These are phyloP conservation scores for Harpegnathos saltator DNA, from an alignment of 1,140 invertebrate genomes.

Conservation along the genomic window DNA sequence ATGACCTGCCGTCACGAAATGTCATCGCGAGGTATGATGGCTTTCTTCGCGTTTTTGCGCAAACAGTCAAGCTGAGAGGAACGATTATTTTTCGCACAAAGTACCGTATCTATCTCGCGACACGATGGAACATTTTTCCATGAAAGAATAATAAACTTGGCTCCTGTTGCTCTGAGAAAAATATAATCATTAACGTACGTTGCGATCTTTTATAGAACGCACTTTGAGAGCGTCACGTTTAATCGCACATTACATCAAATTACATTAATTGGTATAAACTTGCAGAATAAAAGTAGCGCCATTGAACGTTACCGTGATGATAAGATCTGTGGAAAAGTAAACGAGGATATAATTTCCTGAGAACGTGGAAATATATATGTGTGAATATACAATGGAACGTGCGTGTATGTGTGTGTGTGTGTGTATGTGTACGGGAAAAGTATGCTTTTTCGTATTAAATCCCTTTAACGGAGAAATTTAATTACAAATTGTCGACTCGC, in stretches of 20 bases:
- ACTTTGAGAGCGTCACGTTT: background rate
- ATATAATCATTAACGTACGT: background rate
- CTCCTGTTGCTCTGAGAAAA: background rate
- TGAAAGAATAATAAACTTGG: background rate
- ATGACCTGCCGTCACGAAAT: slow-evolving; percentile 36
- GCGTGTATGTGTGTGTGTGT: too few relatives aligned
- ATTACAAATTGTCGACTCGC: slow-evolving; percentile 50
- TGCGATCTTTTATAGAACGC: background rate
- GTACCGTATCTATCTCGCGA: background rate
- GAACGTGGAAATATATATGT: background rate
- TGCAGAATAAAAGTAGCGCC: background rate
- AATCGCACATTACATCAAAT: background rate
- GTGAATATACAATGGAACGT: too few relatives aligned
- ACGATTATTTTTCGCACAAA: background rate
- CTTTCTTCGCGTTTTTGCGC: slow-evolving; percentile 40
- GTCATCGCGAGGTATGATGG: slow-evolving; percentile 15
- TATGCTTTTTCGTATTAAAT: slow-evolving; percentile 28
- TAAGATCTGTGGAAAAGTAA: background rate
- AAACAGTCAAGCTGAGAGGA: slow-evolving; percentile 6
- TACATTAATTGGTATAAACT: background rate
- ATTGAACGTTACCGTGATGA: background rate
- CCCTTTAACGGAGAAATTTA: slow-evolving; percentile 56
- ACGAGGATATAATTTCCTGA: slow-evolving; percentile 1
- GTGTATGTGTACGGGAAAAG: background rate
- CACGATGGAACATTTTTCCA: background rate